Percentiles rank a stretch among this genome's conserved stretches.
Evolutionary conservation across 2,797 vertebrate species (phyloP).

Genomic region (Acanthis flammea): DNA sequence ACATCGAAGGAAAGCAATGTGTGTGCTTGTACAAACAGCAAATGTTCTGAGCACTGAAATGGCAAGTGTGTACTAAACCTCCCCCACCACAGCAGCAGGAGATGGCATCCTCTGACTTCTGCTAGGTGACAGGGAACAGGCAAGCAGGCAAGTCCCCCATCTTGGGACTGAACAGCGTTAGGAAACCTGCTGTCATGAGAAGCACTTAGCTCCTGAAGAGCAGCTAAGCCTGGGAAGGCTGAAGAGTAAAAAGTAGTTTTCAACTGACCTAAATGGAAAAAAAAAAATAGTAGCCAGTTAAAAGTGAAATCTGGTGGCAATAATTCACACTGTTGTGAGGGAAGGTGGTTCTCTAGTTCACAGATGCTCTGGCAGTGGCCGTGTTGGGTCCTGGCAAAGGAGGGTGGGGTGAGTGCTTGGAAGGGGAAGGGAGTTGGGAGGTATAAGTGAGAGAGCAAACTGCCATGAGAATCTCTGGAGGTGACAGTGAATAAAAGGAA

Average conservation of each 20-base stretch:
- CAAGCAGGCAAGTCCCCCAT: background rate
- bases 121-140: background rate
- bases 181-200: slow-evolving; percentile 47
- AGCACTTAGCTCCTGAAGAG: slow-evolving; percentile 24
- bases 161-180: slow-evolving; percentile 41
- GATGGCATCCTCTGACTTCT: slow-evolving; percentile 35
- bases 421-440: background rate
- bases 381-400: background rate
- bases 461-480: background rate
- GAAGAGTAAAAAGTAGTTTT: slow-evolving; percentile 27
- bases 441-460: background rate
- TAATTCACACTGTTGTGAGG: background rate
- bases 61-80: slow-evolving; percentile 1
- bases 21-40: slow-evolving; percentile 28
- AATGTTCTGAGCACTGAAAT: slow-evolving; percentile 12
- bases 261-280: background rate
- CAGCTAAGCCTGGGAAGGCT: slow-evolving; percentile 29
- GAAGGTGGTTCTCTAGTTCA: background rate
- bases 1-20: background rate
- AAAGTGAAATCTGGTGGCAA: slow-evolving; percentile 53
- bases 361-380: background rate
- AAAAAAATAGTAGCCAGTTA: slow-evolving; percentile 7
- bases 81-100: slow-evolving; percentile 32
- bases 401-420: background rate
- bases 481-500: background rate